Base-by-base conservation (phyloP, 2,113 vertebrate genomes). In the Corvus hawaiiensis region DNA sequence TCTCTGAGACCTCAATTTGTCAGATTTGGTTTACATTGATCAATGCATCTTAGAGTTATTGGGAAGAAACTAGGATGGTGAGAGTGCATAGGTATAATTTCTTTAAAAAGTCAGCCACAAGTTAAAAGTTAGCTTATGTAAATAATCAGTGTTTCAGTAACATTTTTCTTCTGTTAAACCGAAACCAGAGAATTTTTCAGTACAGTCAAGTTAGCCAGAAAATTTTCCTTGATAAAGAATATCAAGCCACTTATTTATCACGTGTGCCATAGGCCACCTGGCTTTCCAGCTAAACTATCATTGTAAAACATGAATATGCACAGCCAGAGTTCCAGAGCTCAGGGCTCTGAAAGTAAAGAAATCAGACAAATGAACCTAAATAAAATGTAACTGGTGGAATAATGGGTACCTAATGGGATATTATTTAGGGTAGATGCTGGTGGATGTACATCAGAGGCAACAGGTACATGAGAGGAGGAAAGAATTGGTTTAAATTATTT, bases 171-270 rank as follows among this genome's bases (percentile, higher is more conserved):
- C 69, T 69, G 35, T 79, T 92, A 92, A 75, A 93, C 13, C 30
- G 80, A 84, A 95, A 81, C 23, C 2, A 30, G 64, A 69, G 11
- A 52, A 33, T 52, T 90, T 88, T 94, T 74, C 75, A 44, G 26
- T 32, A 61, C 21, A 64, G 22, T 27, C 30, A 33, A 59, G 32
- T 32, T 74, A 52, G 61, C 22, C 61, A 78, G 37, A 86, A 96
- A 88, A 78, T 73, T 69, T 37, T 87, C 77, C 69, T 93, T 81
- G 58, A 89, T 76, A 68, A 77, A 95, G 84, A 89, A 63, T 91
- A 96, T 54, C 58, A 93, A 93, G 78, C 46, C 46, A 89, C 61
- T 92, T 95, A 90, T 59, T 88, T 89, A 79, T 79, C 67, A 84
- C 0, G 0, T 56, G 37, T 89, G 41, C 55, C 51, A 92, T 1